Evolutionary conservation across 2,888 invertebrate genomes (phyloP).

Genomic region (Exocentrus adspersus): DNA sequence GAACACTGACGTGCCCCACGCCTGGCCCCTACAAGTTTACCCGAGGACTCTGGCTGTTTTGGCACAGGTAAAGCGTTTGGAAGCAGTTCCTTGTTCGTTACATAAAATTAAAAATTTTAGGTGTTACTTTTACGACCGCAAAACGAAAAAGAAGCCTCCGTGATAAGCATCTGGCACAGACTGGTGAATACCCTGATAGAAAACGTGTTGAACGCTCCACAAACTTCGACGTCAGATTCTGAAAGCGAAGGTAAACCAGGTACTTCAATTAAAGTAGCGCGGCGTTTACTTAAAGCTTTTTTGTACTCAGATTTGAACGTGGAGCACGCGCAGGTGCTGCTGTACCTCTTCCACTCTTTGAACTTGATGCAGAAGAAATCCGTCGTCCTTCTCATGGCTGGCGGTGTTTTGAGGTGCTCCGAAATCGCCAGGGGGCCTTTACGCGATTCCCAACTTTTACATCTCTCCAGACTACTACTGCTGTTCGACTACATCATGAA

Average conservation of each 20-base stretch:
- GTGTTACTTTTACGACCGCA: conserved; percentile 83
- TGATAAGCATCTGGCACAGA: conserved; percentile 92
- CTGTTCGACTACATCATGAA: conserved; percentile 95
- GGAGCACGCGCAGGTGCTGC: conserved; percentile 91
- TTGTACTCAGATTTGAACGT: conserved; percentile 93
- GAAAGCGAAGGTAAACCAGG: conserved; percentile 79
- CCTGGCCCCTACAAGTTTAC: conserved; percentile 83
- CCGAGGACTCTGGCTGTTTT: conserved; percentile 83
- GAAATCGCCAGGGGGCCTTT: conserved; percentile 71
- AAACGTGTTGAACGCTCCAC: conserved; percentile 77
- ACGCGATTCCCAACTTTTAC: conserved; percentile 78
- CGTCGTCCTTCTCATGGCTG: conserved; percentile 84
- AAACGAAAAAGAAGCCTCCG: conserved; percentile 88
- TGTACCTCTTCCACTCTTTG: conserved; percentile 94
- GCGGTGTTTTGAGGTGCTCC: conserved; percentile 76
- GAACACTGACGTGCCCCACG: conserved; percentile 70
- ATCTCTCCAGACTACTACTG: conserved; percentile 84
- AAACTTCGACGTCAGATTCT: conserved; percentile 69
- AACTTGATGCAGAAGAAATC: conserved; percentile 97
- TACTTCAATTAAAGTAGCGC: too few species aligned
- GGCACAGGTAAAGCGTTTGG: conserved; percentile 72
- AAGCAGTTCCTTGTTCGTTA: too few species aligned
- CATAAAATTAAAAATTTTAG: too few species aligned
- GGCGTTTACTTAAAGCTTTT: too few species aligned
- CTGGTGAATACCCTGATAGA: conserved; percentile 89